Conservation (phyloP, 2,888 invertebrate species). For the Noctua comes region DNA sequence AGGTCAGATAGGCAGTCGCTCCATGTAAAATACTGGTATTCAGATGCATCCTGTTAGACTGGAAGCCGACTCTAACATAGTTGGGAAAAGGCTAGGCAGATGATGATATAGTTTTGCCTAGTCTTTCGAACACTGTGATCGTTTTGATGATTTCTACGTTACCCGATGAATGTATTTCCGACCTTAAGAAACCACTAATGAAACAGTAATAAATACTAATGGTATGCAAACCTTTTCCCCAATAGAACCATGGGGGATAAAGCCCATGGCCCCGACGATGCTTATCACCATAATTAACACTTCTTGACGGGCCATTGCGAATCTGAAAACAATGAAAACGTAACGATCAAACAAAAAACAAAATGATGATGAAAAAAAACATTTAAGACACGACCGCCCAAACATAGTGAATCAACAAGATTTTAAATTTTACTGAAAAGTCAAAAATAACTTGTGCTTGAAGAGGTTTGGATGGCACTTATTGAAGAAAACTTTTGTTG, state of each 20-base stretch:
- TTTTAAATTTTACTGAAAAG: background rate
- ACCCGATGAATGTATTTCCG: too few relatives aligned
- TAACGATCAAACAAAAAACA: constrained; percentile 28
- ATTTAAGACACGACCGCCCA: background rate
- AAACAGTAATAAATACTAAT: background rate
- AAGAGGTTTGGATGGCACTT: background rate
- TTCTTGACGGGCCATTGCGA: constrained; percentile 85
- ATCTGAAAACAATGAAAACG: constrained; percentile 78
- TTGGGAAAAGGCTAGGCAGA: too few relatives aligned
- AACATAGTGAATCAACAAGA: background rate
- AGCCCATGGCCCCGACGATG: constrained; percentile 86
- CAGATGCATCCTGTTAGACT: too few relatives aligned
- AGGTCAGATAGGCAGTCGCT: too few relatives aligned
- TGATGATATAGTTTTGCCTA: background rate
- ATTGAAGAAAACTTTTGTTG: background rate
- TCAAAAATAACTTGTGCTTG: background rate
- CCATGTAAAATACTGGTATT: too few relatives aligned
- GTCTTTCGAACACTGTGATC: background rate
- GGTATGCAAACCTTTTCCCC: constrained; percentile 85
- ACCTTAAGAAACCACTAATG: background rate
- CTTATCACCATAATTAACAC: constrained; percentile 84
- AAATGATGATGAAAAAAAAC: background rate
- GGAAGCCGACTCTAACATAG: too few relatives aligned
- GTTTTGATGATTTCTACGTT: too few relatives aligned
- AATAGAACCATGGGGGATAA: constrained; percentile 90